These are phyloP conservation scores for Schizothorax lantsangensis DNA, from an alignment of 2,797 vertebrate genomes.

Conservation along the genomic window DNA sequence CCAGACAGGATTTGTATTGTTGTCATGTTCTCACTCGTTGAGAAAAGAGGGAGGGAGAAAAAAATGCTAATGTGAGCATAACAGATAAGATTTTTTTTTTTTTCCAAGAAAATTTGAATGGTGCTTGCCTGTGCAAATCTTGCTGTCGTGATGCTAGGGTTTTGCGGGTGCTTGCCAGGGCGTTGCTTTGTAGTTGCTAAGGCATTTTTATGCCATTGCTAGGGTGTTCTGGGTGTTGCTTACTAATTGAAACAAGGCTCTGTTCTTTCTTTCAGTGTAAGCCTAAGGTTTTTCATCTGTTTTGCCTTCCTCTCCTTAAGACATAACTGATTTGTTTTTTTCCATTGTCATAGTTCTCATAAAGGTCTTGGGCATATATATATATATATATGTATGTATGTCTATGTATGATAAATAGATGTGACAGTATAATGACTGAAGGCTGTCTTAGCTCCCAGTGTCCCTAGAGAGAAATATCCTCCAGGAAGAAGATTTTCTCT, in stretches of 20 bases:
- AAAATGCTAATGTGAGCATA: slow-evolving; percentile 18
- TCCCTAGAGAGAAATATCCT: slow-evolving; percentile 27
- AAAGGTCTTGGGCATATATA: neutral
- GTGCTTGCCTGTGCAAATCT: neutral
- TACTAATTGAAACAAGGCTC: neutral
- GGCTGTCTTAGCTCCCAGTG: neutral
- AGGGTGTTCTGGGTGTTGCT: neutral
- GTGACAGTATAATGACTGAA: neutral
- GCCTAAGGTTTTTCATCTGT: neutral
- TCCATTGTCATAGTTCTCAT: neutral
- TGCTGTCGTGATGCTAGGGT: neutral
- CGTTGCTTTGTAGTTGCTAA: neutral
- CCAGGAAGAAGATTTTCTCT: slow-evolving; percentile 37
- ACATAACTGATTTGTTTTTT: neutral
- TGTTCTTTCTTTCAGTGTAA: neutral
- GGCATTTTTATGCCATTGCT: neutral
- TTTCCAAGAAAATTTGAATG: neutral
- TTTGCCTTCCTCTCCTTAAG: neutral
- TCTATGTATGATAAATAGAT: neutral
- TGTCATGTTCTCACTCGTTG: slow-evolving; percentile 54
- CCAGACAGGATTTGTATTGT: slow-evolving; percentile 61
- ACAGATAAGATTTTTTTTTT: neutral
- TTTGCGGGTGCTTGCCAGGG: neutral
- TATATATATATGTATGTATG: no score
- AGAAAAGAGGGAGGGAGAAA: slow-evolving; percentile 25